A percentile compares a stretch with the other conserved stretches of the same genome.
Evolutionary conservation across 2,797 vertebrate species (phyloP).

Genomic region (Microctenopoma steveboyesi): DNA sequence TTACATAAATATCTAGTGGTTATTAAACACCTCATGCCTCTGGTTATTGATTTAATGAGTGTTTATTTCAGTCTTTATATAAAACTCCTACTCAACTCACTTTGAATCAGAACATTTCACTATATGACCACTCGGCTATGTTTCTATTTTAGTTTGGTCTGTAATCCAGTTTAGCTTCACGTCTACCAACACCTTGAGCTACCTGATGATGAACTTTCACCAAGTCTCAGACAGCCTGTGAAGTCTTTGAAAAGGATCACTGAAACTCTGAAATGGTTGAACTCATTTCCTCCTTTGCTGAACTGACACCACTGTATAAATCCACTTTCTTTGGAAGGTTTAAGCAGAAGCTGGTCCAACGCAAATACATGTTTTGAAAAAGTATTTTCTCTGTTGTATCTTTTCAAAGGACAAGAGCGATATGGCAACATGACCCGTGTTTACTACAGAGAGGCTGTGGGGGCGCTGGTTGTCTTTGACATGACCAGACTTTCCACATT

Average conservation of each 20-base stretch:
- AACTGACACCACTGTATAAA: not conserved
- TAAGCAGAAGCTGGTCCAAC: not conserved
- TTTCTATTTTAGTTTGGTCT: not conserved
- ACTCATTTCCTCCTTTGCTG: not conserved
- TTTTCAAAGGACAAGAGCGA: conserved; percentile 82
- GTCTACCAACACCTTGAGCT: not conserved
- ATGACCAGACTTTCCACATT: conserved; percentile 86
- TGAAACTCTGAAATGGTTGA: not conserved
- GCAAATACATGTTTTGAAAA: not conserved
- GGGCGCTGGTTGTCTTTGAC: conserved; percentile 86
- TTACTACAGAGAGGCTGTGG: conserved; percentile 86
- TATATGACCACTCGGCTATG: not conserved
- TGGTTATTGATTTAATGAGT: no score
- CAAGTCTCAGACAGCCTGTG: not conserved
- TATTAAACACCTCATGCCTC: no score
- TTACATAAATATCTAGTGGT: no score
- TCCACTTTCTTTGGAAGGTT: not conserved
- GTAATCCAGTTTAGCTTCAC: not conserved
- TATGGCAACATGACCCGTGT: conserved; percentile 89
- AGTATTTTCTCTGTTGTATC: not conserved
- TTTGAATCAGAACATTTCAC: not conserved
- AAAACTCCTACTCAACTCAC: not conserved
- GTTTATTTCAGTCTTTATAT: not conserved
- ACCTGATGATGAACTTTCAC: not conserved
- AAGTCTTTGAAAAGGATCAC: not conserved